A percentile compares a stretch with the other conserved stretches of the same genome.
Evolutionary conservation across 2,797 vertebrate species (phyloP).

Genomic region (Melanotaenia boesemani): DNA sequence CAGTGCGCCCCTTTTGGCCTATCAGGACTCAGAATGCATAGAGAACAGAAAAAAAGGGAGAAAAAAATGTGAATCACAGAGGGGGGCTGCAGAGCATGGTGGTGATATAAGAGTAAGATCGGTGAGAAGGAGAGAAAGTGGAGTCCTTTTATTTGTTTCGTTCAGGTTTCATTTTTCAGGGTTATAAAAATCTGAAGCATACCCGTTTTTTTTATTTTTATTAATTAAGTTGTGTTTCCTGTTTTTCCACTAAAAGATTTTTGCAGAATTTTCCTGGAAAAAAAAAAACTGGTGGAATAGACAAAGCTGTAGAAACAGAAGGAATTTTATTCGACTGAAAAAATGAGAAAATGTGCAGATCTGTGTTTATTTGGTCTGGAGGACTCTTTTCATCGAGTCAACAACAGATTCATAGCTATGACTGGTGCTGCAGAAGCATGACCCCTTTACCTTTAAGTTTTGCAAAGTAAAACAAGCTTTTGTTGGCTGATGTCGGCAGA

Average conservation of each 20-base stretch:
- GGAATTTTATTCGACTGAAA: too few relatives aligned
- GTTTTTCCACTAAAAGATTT: background rate
- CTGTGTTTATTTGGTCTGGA: background rate
- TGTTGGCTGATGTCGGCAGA: background rate
- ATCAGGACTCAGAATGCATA: slow-evolving; percentile 66
- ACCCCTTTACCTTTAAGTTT: background rate
- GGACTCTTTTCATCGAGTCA: background rate
- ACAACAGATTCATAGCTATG: background rate
- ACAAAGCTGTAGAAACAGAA: background rate
- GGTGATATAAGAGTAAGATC: background rate
- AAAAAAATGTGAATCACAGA: slow-evolving; percentile 41
- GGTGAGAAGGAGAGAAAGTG: background rate
- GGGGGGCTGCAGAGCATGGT: slow-evolving; percentile 25
- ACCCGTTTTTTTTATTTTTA: background rate
- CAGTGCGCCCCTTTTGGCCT: slow-evolving; percentile 66
- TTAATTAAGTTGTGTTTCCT: background rate
- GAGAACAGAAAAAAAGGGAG: slow-evolving; percentile 2
- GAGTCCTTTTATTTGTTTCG: background rate
- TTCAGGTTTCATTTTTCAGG: background rate
- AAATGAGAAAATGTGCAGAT: background rate
- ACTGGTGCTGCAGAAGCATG: background rate
- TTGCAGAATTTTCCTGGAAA: background rate
- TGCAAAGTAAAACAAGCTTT: background rate
- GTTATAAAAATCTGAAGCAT: background rate
- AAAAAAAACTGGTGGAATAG: background rate